Evolutionary conservation across 2,797 vertebrate genomes (phyloP), one percentile per base, ranked within the genome.

Genomic region (Chelon labrosus): DNA sequence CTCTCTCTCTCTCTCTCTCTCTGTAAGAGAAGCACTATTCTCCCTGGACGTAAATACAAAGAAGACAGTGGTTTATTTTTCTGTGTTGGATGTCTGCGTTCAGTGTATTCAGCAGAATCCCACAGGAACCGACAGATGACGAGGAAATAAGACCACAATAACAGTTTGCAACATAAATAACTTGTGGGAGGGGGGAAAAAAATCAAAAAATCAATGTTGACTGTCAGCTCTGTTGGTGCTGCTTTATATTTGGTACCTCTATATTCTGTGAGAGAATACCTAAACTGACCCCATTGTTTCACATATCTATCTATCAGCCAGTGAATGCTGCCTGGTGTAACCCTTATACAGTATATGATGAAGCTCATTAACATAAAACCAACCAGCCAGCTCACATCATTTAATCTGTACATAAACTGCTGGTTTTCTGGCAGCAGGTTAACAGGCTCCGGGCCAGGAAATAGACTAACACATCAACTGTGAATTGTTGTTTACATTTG

Each of bases 151-250:
- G n/a, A 59, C 37, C 20, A 53, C 39, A 74, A 39, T 50, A 72
- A 68, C 51, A 59, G 50, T 41, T 59, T 46, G 41, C n/a, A 50
- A 72, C 61, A 80, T 64, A 70, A 88, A 84, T 77, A 67, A n/a
- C 75, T 70, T 27, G 22, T 22, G 22, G 38, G 3, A 44, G 16
- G 14, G 14, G 2, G 31, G 31, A 31, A 31, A 31, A 19, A 31
- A 10, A n/a, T 19, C 8, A 59, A 54, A 68, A 65, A 39, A 76
- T 74, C 47, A 70, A 77, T 77, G 67, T 12, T 25, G 60, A 62
- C 57, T 59, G 51, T 46, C 27, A 52, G 20, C 46, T 10, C 3
- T 17, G 12, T n/a, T 38, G 20, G 6, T 37, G 49, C 14, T 19
- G 44, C 39, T 58, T 59, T 75, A 25, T 69, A 70, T 59, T 49